These are phyloP conservation scores for Atrichornis clamosus DNA, from an alignment of 2,113 vertebrate genomes.

Conservation along the genomic window DNA sequence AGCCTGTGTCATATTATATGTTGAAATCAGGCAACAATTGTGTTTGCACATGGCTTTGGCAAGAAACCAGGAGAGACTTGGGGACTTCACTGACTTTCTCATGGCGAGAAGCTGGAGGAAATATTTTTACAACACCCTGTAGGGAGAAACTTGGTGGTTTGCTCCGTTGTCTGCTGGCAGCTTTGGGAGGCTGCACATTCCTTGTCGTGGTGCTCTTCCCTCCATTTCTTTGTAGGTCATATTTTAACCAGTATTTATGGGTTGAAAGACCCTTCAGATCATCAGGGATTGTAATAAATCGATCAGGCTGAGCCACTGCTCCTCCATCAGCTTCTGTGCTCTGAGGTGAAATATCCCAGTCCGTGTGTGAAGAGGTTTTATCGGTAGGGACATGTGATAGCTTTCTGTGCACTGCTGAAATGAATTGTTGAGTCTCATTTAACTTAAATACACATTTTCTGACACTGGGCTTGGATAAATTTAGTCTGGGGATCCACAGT, in stretches of 20 bases:
- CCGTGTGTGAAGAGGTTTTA: background rate
- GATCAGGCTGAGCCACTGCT: background rate
- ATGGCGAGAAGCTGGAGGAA: slow-evolving; percentile 11
- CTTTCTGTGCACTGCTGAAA: background rate
- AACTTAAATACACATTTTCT: background rate
- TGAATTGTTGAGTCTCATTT: background rate
- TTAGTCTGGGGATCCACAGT: background rate
- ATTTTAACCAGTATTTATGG: background rate
- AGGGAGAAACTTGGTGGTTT: background rate
- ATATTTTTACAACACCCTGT: background rate
- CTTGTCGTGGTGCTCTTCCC: background rate
- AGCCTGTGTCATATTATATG: slow-evolving; percentile 23
- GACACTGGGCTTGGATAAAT: background rate
- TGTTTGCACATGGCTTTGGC: slow-evolving; percentile 51
- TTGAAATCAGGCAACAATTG: slow-evolving; percentile 54
- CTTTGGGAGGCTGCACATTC: background rate
- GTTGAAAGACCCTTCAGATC: background rate
- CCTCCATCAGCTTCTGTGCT: background rate
- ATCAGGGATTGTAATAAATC: background rate
- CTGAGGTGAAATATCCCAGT: background rate
- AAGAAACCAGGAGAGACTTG: background rate
- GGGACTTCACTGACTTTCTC: slow-evolving; percentile 26
- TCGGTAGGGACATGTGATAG: background rate
- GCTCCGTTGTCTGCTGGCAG: background rate
- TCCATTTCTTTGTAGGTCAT: background rate